Conservation (phyloP, 1,140 invertebrate genomes). For the Nephila pilipes region DNA sequence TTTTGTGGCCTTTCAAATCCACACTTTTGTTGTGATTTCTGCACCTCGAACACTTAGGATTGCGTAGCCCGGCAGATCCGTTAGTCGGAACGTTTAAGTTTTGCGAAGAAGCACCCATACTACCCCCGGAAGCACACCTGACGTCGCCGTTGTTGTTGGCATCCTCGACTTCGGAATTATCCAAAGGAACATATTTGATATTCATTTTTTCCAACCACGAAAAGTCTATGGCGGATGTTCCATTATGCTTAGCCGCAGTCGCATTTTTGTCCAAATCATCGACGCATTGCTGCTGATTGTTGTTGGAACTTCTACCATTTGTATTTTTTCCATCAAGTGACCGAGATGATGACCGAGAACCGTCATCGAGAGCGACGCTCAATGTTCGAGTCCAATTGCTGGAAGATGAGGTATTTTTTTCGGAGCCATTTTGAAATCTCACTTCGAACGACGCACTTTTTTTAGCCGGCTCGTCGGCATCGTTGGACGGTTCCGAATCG, state of each 20-base stretch:
- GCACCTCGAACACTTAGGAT: slow-evolving; percentile 77
- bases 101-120: no score
- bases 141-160: no score
- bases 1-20: slow-evolving; percentile 87
- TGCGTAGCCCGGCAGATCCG: neutral
- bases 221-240: neutral
- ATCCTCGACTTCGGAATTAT: neutral
- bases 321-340: neutral
- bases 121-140: neutral
- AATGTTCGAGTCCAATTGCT: neutral
- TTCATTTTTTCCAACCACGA: slow-evolving; percentile 71
- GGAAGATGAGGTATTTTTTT: neutral
- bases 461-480: neutral
- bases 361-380: neutral
- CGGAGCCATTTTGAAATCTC: no score
- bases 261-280: neutral
- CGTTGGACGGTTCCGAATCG: neutral
- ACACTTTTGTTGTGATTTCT: slow-evolving; percentile 74
- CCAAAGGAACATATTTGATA: slow-evolving; percentile 53
- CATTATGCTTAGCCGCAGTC: neutral
- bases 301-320: no score
- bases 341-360: neutral
- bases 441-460: neutral
- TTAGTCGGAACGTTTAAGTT: neutral
- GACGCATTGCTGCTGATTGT: neutral